These are phyloP conservation scores for Leptinotarsa tumamoca DNA, from an alignment of 2,888 invertebrate species.

Conservation along the genomic window DNA sequence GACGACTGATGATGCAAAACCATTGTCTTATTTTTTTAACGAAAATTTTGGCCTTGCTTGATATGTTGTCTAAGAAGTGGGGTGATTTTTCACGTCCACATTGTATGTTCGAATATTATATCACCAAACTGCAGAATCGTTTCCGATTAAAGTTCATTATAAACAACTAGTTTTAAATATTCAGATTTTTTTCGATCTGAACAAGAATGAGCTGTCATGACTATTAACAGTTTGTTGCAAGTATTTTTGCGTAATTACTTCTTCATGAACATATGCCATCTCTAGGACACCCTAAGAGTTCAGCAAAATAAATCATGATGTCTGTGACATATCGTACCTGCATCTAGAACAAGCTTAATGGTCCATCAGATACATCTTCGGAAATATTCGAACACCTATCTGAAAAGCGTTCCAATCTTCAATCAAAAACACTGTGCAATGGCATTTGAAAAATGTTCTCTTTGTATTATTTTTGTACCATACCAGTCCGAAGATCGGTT, in stretches of 20 bases:
- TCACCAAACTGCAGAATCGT: too few species aligned
- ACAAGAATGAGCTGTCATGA: neutral
- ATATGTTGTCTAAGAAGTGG: too few species aligned
- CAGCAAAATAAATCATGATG: conserved; percentile 28
- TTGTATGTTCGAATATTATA: too few species aligned
- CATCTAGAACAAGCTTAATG: conserved; percentile 26
- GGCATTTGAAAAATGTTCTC: conserved; percentile 63
- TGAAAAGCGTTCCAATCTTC: conserved; percentile 22
- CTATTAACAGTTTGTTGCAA: neutral
- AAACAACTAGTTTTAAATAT: neutral
- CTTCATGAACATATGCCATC: neutral
- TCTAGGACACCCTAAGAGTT: conserved; percentile 21
- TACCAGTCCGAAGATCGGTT: conserved; percentile 57
- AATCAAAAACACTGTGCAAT: conserved; percentile 58
- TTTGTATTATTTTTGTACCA: conserved; percentile 51
- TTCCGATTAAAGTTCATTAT: too few species aligned
- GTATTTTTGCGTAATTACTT: neutral
- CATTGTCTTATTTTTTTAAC: too few species aligned
- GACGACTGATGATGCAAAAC: too few species aligned
- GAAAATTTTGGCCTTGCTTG: too few species aligned
- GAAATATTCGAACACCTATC: conserved; percentile 19
- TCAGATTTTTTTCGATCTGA: neutral
- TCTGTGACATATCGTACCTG: conserved; percentile 22
- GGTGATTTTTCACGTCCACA: too few species aligned
- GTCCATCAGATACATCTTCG: conserved; percentile 16